phyloP scores from a whole-genome alignment of 2,797 vertebrate species.

The Girardinus metallicus region DNA sequence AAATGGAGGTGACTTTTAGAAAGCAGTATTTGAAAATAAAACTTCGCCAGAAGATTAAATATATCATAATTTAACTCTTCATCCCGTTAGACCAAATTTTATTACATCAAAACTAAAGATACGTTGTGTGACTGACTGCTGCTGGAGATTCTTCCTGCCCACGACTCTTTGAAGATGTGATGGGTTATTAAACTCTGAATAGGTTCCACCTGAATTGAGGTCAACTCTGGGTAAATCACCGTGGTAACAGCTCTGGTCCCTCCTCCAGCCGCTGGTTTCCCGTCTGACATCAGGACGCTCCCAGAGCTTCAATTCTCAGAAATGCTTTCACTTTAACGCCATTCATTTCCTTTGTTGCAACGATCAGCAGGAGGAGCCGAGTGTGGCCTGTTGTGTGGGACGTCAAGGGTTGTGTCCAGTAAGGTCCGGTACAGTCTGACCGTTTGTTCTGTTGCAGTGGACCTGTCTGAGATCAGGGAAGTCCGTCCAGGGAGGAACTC shows the following conservation, averaged over 20 bases:
- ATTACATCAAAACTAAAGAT: too few relatives aligned
- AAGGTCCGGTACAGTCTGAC: background rate
- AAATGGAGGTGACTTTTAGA: too few relatives aligned
- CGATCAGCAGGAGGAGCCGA: background rate
- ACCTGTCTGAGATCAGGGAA: conserved; percentile 94
- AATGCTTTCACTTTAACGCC: background rate
- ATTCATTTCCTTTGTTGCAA: background rate
- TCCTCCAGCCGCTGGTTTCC: background rate
- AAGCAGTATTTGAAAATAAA: too few relatives aligned
- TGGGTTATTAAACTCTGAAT: background rate
- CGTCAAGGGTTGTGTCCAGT: too few relatives aligned
- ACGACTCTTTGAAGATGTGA: too few relatives aligned
- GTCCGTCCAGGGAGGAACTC: conserved; percentile 91
- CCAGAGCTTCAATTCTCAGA: background rate
- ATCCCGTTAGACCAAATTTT: too few relatives aligned
- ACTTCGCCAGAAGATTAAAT: too few relatives aligned
- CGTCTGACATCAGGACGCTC: too few relatives aligned
- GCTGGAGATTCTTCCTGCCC: too few relatives aligned
- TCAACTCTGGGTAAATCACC: background rate
- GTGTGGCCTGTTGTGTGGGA: background rate
- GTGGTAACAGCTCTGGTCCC: background rate
- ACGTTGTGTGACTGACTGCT: too few relatives aligned
- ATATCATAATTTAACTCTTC: too few relatives aligned
- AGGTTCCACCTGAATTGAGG: background rate
- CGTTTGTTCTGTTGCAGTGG: conserved; percentile 83